Evolutionary conservation across 2,113 vertebrate species (phyloP), one percentile per base, ranked within the genome.

Genomic region (Proterorhinus semilunaris): DNA sequence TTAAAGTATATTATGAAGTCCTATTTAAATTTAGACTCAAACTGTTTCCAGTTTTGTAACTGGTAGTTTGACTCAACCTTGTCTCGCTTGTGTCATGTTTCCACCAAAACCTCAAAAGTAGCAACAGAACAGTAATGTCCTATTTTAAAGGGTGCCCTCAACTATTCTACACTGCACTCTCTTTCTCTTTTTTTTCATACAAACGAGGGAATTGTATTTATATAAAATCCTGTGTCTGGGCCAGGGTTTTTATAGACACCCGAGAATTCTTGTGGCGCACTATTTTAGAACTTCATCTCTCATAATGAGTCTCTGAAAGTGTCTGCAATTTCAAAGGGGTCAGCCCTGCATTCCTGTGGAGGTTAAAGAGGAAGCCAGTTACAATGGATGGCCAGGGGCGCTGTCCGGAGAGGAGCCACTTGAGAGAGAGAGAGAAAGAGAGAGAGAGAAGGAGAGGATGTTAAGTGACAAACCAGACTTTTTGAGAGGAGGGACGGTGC

Each of bases 371-470:
- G 90, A 91, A 90, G 79, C 81, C 71, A 81, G 50, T 44, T 59
- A 90, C 89, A 90, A 90, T 90, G 83, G 84, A 79, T 83, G 83
- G 86, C 84, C 80, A 77, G 84, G 87, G 89, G 87, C 83, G 78
- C 84, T 82, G 82, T 85, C 81, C 69, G 73, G 69, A 76, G 51
- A 69, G 64, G 62, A 76, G 42, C 42, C 58, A 84, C 48, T 43
- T 51, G 74, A 51, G 54, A 58, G 71, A 45, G 17, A 11, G 17
- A 55, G 16, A 68, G 64, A 62, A 76, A 77, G 65, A 80, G 74
- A 91, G 88, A 87, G 90, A 89, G 88, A 87, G 48, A 65, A 36
- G 72, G 85, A 81, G 83, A 62, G 83, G 85, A 86, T 91, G 88
- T 85, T 88, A 87, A 88, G 87, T 82, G 80, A 88, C 86, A 84